Base-by-base conservation (phyloP, 2,888 invertebrate genomes). In the Zygaena filipendulae region DNA sequence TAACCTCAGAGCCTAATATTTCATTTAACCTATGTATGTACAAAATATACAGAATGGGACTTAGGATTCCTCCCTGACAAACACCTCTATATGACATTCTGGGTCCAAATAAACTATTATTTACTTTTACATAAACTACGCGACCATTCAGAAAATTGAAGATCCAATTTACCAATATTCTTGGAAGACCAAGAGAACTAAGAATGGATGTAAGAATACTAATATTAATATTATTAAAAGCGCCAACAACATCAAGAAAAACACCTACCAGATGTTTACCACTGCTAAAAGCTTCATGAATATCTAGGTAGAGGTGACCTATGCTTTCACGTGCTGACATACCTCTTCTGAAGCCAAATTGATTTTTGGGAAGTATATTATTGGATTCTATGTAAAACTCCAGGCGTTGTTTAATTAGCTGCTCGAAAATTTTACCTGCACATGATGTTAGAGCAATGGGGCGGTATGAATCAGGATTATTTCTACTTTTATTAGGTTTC, bases 31-130 rank as follows among this genome's bases (percentile, higher is more conserved):
- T 20, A 13, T 26, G 29, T 20, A 38, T 39, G 22, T 33, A 38
- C 13, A 38, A 23, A 13, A 36, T 26, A 23, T 29, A 38, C 3
- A 36, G 16, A 7, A 38, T 20, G 2, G 37, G 26, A 10, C 25
- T 25, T 18, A 37, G 19, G 11, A 34, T 36, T 7, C 37, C 34
- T 7, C 36, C 38, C 25, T 38, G 40, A 27, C 32, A 35, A n/a
- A 35, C 29, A 11, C 37, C 35, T 16, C 11, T 22, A 22, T 25
- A 30, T 11, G 37, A 30, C 10, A 19, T 4, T 21, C 32, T 23
- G 11, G 33, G 38, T n/a, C 36, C 35, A 31, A 21, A 21, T 3
- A 36, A 16, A 4, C 21, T 3, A 10, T 29, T 30, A 21, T 35
- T 30, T 11, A 13, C 12, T 31, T 38, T 38, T 14, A 34, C 32